Percentiles rank a stretch among this genome's conserved stretches.
Conservation (phyloP, 2,888 invertebrate genomes). For the Archips xylosteana region DNA sequence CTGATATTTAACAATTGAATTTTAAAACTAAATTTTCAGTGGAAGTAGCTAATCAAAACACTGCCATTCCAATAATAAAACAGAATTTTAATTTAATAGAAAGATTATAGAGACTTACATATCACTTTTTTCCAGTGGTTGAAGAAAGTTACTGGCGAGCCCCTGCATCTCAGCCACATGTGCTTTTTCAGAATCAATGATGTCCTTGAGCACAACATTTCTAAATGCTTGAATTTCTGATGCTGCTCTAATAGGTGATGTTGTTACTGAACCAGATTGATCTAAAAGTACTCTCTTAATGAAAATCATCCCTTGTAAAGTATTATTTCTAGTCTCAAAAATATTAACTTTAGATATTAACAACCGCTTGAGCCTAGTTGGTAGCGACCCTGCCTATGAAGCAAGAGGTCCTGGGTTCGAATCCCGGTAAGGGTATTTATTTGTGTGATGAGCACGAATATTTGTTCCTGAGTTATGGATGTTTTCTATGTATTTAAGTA, state of each 20-base stretch:
- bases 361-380: too few relatives aligned
- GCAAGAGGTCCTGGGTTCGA: too few relatives aligned
- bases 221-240: slow-evolving; percentile 92
- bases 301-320: neutral
- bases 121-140: slow-evolving; percentile 93
- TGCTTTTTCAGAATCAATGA: slow-evolving; percentile 96
- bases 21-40: neutral
- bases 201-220: slow-evolving; percentile 94
- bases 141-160: slow-evolving; percentile 93
- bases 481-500: too few relatives aligned
- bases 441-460: too few relatives aligned
- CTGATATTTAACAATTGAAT: too few relatives aligned
- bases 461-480: too few relatives aligned
- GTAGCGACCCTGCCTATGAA: too few relatives aligned
- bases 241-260: slow-evolving; percentile 87
- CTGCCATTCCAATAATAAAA: neutral
- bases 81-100: neutral
- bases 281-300: slow-evolving; percentile 61
- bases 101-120: slow-evolving; percentile 87
- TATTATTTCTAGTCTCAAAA: too few relatives aligned
- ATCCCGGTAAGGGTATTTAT: too few relatives aligned
- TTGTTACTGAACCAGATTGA: slow-evolving; percentile 83
- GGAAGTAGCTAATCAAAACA: neutral
- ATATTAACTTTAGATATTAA: too few relatives aligned
- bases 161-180: slow-evolving; percentile 96